These are phyloP conservation scores for Leptinotarsa lineolata DNA, from an alignment of 1,140 invertebrate genomes.

Conservation along the genomic window DNA sequence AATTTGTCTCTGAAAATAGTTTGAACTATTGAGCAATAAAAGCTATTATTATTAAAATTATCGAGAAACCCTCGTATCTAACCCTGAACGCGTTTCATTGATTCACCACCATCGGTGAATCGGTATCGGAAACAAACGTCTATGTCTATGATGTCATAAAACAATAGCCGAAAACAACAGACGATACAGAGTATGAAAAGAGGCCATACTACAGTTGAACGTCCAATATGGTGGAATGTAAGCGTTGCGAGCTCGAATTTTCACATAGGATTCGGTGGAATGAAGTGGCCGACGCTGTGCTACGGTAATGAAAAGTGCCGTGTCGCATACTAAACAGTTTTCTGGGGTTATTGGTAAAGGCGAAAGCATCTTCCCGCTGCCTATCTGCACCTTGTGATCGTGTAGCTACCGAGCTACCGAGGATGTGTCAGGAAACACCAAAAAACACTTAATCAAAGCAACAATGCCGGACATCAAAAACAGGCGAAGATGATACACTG, in stretches of 20 bases:
- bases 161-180: conserved; percentile 1
- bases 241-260: conserved; percentile 24
- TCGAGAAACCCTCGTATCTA: too few species aligned
- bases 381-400: conserved; percentile 7
- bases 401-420: conserved; percentile 3
- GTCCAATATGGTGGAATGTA: background rate
- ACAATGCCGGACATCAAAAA: background rate
- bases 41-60: too few species aligned
- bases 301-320: conserved; percentile 57
- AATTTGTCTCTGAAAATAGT: too few species aligned
- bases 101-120: too few species aligned
- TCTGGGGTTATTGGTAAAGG: conserved; percentile 12
- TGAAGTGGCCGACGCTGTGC: conserved; percentile 50
- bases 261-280: conserved; percentile 45
- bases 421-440: conserved; percentile 7
- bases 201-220: background rate
- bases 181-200: background rate
- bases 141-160: conserved; percentile 5
- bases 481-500: conserved; percentile 1
- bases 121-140: too few species aligned
- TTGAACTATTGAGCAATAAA: too few species aligned
- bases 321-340: conserved; percentile 54
- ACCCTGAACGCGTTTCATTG: too few species aligned
- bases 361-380: conserved; percentile 4
- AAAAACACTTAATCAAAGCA: conserved; percentile 8